These are phyloP conservation scores for Ladona fulva DNA, from an alignment of 1,140 invertebrate species.

Conservation along the genomic window DNA sequence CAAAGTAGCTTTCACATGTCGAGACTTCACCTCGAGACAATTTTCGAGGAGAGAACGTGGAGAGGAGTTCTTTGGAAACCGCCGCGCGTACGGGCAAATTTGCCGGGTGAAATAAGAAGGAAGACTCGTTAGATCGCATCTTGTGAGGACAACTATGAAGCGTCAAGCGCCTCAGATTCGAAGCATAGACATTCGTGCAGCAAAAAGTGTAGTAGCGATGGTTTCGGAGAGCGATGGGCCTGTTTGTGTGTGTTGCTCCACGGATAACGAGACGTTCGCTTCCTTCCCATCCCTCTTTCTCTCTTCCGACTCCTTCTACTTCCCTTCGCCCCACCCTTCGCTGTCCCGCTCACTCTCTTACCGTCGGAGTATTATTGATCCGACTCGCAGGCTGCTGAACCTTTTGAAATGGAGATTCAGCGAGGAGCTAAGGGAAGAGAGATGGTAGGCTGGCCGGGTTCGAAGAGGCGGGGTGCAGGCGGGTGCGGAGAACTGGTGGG, in stretches of 20 bases:
- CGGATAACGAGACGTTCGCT: neutral
- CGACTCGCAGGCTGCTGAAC: neutral
- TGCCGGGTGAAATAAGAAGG: too few relatives aligned
- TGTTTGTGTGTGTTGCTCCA: neutral
- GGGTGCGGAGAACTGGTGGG: neutral
- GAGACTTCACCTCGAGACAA: too few relatives aligned
- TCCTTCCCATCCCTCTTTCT: neutral
- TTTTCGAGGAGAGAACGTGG: too few relatives aligned
- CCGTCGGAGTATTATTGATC: constrained; percentile 1
- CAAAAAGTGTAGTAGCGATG: neutral
- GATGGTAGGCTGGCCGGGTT: neutral
- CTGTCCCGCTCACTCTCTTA: neutral
- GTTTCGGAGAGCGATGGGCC: neutral
- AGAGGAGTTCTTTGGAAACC: too few relatives aligned
- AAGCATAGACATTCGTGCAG: too few relatives aligned
- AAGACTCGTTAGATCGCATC: too few relatives aligned
- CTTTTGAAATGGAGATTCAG: constrained; percentile 9
- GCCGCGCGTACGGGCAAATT: too few relatives aligned
- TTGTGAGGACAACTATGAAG: too few relatives aligned
- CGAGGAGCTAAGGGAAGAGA: neutral
- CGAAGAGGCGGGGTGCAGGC: neutral
- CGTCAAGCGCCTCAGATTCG: too few relatives aligned
- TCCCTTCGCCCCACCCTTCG: neutral
- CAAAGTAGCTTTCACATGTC: too few relatives aligned
- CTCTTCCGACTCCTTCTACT: neutral